These are phyloP conservation scores for Ochropacha duplaris DNA, from an alignment of 2,888 invertebrate species.

Conservation along the genomic window DNA sequence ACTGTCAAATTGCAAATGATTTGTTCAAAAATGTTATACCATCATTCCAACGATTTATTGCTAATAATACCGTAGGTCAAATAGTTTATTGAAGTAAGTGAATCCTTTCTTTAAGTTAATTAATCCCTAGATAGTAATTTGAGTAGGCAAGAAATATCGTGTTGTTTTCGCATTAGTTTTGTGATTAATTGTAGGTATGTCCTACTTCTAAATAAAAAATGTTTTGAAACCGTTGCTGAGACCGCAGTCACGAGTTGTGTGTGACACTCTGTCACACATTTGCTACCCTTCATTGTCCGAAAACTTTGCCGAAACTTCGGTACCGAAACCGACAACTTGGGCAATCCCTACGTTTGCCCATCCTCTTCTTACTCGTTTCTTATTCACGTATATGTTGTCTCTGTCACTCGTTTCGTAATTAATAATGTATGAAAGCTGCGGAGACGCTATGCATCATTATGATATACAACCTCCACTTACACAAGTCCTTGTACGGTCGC, in stretches of 20 bases:
- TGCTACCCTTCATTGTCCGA: constrained; percentile 5
- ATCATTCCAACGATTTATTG: no score
- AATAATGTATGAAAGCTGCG: constrained; percentile 73
- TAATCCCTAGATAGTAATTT: no score
- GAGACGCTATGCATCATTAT: constrained; percentile 67
- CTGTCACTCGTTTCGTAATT: constrained; percentile 59
- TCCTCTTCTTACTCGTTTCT: constrained; percentile 14
- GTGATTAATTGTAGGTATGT: background rate
- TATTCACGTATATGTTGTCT: constrained; percentile 26
- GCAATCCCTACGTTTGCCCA: constrained; percentile 35
- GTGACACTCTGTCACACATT: background rate
- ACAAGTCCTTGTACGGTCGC: constrained; percentile 43
- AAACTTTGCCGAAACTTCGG: constrained; percentile 23
- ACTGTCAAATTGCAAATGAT: background rate
- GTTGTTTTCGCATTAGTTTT: background rate
- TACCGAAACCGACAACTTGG: constrained; percentile 29
- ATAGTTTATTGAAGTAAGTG: no score
- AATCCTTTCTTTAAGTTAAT: no score
- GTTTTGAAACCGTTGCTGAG: background rate
- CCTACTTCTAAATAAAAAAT: background rate
- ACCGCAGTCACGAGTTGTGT: constrained; percentile 1
- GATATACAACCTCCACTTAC: constrained; percentile 52
- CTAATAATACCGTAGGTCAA: no score
- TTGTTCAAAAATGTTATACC: no score
- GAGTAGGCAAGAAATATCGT: no score